Conservation (phyloP, 2,888 invertebrate genomes). For the Dexiosoma caninum region DNA sequence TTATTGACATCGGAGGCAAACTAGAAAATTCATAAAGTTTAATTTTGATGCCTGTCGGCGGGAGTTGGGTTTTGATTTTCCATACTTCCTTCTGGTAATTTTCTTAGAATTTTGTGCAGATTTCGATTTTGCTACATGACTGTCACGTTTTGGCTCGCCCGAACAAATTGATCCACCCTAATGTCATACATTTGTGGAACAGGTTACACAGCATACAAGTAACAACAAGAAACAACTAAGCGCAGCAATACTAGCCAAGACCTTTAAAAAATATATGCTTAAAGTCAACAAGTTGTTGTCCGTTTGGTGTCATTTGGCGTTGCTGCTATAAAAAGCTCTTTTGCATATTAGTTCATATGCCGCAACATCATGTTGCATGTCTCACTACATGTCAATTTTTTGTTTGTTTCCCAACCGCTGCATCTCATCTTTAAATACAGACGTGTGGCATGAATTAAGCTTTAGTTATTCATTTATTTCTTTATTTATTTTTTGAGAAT, state of each 20-base stretch:
- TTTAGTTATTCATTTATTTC: not conserved
- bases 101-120: no score
- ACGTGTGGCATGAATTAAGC: not conserved
- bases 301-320: conserved; percentile 38
- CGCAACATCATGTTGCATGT: conserved; percentile 61
- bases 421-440: not conserved
- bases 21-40: no score
- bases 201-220: conserved; percentile 26
- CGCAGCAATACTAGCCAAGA: not conserved
- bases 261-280: conserved; percentile 35
- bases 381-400: conserved; percentile 47
- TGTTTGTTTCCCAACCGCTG: not conserved
- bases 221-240: not conserved
- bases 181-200: conserved; percentile 24
- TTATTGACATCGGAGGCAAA: no score
- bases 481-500: not conserved
- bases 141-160: no score
- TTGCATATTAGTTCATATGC: conserved; percentile 60
- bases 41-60: no score
- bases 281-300: conserved; percentile 50
- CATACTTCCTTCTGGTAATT: no score
- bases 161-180: no score
- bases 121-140: no score
- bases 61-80: no score
- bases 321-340: conserved; percentile 52